These are phyloP conservation scores for Ctenomys sociabilis DNA, from an alignment of 2,113 vertebrate genomes.

Conservation along the genomic window DNA sequence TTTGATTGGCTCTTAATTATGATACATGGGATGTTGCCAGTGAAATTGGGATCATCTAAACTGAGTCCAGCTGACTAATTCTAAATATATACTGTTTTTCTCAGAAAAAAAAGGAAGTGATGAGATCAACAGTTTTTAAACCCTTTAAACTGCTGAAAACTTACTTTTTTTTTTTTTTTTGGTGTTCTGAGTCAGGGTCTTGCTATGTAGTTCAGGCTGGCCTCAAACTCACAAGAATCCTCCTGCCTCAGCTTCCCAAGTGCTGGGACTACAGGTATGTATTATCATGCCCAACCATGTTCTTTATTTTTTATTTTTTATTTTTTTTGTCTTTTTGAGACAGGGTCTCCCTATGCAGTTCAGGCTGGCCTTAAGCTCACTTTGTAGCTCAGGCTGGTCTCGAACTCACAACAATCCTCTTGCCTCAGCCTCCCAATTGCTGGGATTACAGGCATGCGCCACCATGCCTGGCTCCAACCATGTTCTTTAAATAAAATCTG, in stretches of 20 bases:
- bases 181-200: neutral
- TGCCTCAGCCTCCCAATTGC: neutral
- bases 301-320: neutral
- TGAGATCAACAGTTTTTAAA: neutral
- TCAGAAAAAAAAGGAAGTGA: neutral
- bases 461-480: neutral
- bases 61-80: too few relatives aligned
- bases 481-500: conserved; percentile 11
- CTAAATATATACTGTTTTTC: too few relatives aligned
- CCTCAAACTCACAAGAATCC: neutral
- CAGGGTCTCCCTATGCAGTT: neutral
- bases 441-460: neutral
- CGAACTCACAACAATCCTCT: neutral
- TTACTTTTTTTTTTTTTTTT: neutral
- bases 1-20: too few relatives aligned
- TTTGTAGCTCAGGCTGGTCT: neutral
- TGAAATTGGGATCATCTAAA: too few relatives aligned
- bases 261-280: neutral
- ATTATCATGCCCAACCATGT: neutral
- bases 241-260: neutral
- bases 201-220: neutral
- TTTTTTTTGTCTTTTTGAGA: neutral
- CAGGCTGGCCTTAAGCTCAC: neutral
- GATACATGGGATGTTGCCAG: too few relatives aligned
- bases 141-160: neutral